Base-by-base conservation (phyloP, 1,140 invertebrate species). In the Drosophila novamexicana region DNA sequence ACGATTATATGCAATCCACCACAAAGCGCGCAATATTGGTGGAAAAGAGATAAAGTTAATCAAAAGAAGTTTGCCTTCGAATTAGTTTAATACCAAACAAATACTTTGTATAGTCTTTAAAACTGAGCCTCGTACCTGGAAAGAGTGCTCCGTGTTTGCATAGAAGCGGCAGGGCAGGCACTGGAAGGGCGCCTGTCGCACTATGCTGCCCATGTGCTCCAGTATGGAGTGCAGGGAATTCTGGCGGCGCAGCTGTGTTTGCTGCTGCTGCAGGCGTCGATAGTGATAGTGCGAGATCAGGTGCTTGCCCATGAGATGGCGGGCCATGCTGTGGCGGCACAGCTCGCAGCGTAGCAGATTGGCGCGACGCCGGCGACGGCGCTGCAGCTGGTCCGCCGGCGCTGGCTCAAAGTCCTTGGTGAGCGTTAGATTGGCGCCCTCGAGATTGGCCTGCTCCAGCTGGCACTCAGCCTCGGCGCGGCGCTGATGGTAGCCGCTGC, bases 91-190 rank as follows among this genome's bases (percentile, higher is more conserved):
- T 22, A 22, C 18, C 18, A 22, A 1, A 22, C 18, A 22, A 22
- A 2, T 22, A 22, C 18, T 22, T 22, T 22, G 2, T 22, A 22
- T 22, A 22, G 18, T 3, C 2, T 22, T 22, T 1, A 22, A 29
- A 29, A 29, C 22, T 5, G 22, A 29, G 22, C 2, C 8, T 14
- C 10, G 10, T 29, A 74, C 71, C 81, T 96, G 93, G 81, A 97
- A 97, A 50, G 95, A 93, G 18, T 94, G 93, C 29, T 96, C 94
- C 53, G 95, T 95, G 90, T 97, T 97, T 77, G 95, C 96, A 92
- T 97, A 98, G 92, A 97, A 98, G 49, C 95, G 95, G 92, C 97
- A 98, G 1, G 96, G 93, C 18, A 94, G 94, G 84, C 97, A 98
- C 91, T 97, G 97, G 86, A 96, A 98, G 0, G 96, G 96, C 63